Conservation (phyloP, 2,113 vertebrate species). For the Echinops telfairi region DNA sequence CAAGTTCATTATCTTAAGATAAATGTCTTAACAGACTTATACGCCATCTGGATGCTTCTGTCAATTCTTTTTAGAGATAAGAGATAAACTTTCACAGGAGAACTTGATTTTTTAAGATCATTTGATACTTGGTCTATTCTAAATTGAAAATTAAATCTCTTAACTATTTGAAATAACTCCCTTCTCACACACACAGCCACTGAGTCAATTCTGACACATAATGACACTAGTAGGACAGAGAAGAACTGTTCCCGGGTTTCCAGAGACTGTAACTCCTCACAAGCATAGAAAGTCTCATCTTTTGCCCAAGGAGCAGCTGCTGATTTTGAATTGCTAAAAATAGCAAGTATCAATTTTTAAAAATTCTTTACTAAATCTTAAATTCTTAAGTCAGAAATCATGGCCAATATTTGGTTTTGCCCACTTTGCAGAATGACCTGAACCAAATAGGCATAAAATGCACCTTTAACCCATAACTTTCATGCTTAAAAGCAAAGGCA, state of each 20-base stretch:
- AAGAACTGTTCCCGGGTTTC: too few relatives aligned
- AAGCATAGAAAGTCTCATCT: too few relatives aligned
- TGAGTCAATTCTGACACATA: too few relatives aligned
- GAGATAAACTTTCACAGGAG: background rate
- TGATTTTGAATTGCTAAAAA: too few relatives aligned
- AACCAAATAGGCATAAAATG: background rate
- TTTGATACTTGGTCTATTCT: background rate
- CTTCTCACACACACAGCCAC: background rate
- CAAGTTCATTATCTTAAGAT: background rate
- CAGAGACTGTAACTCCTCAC: too few relatives aligned
- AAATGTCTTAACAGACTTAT: background rate
- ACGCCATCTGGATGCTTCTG: conserved; percentile 10
- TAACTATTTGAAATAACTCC: conserved; percentile 1
- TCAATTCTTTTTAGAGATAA: conserved; percentile 17
- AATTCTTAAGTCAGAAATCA: conserved; percentile 31
- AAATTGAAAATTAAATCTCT: conserved; percentile 8
- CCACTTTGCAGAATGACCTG: conserved; percentile 14
- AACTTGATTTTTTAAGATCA: background rate
- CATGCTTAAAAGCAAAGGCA: conserved; percentile 18
- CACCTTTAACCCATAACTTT: background rate
- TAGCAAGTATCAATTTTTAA: background rate
- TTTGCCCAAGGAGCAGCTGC: too few relatives aligned
- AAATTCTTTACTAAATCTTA: conserved; percentile 4
- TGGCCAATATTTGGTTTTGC: background rate
- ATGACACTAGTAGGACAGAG: too few relatives aligned